A percentile compares a stretch with the other conserved stretches of the same genome.
phyloP scores from a whole-genome alignment of 2,797 vertebrate species.

The Pterois miles region DNA sequence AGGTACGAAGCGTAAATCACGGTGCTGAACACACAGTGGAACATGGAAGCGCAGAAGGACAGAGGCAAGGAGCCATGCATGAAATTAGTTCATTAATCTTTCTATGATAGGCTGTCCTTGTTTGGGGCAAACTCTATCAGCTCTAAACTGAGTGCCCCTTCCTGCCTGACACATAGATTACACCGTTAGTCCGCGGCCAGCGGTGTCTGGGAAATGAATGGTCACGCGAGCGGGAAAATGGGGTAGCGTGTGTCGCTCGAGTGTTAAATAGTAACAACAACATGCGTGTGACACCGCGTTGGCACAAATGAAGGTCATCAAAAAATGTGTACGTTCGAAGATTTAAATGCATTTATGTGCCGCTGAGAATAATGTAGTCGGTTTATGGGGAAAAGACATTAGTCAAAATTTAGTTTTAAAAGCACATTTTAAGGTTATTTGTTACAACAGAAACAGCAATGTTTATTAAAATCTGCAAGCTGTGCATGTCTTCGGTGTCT shows the following conservation, averaged over 20 bases:
- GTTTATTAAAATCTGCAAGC: neutral
- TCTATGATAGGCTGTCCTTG: constrained; percentile 82
- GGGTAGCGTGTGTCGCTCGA: constrained; percentile 58
- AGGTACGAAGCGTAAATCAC: constrained; percentile 71
- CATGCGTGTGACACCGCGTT: constrained; percentile 16
- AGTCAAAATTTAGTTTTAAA: neutral
- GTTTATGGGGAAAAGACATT: neutral
- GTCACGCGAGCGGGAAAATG: constrained; percentile 61
- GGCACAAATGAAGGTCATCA: constrained; percentile 73
- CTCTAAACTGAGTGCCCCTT: constrained; percentile 76
- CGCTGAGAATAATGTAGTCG: neutral
- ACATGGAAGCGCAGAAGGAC: constrained; percentile 78
- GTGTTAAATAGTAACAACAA: constrained; percentile 75
- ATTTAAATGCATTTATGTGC: constrained; percentile 40
- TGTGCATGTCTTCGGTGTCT: neutral
- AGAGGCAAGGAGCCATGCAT: constrained; percentile 82
- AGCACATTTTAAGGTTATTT: neutral
- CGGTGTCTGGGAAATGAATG: constrained; percentile 73
- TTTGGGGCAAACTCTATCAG: constrained; percentile 84
- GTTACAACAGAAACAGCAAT: neutral
- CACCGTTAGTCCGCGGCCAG: constrained; percentile 66
- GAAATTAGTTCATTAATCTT: constrained; percentile 86
- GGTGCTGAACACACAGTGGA: constrained; percentile 70
- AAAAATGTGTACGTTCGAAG: constrained; percentile 29
- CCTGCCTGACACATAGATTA: constrained; percentile 80